Base-by-base conservation (phyloP, 2,888 invertebrate species). In the Apodemia mormo region DNA sequence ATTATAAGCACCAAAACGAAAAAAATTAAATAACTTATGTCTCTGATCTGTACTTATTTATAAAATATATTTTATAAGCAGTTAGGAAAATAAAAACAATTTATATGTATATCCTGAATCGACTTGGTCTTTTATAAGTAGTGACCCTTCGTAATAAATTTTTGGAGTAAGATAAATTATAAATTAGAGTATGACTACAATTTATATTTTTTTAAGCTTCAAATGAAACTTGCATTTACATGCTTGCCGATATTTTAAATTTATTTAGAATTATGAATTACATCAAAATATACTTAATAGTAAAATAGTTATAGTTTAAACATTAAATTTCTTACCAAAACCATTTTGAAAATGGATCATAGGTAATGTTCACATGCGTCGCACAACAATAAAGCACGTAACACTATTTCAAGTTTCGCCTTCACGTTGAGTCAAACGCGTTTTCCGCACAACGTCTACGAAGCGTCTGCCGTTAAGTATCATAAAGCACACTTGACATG, bases 361-460 rank as follows among this genome's bases (percentile, higher is more conserved):
- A 68, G 43, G 56, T 68, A 30, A 68, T 68, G 14, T 56, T 58
- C 29, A 29, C 61, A 61, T 14, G 2, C 61, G 61, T 33, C 61
- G 61, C 61, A 61, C 61, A 30, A 61, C 33, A 61, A 58, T 58
- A 58, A 61, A 61, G 61, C 61, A 61, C 61, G 61, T 61, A 61
- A 61, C 61, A 61, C 61, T 12, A 61, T 29, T 56, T 49, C 49
- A 56, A 61, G 61, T 61, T 61, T 61, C 7, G 14, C 30, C 30
- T 30, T 61, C 30, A 65, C 65, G 54, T 52, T 33, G 14, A 10
- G 30, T 43, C 58, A 76, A 76, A 76, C 86, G 87, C 84, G 88
- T 83, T 79, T 78, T 79, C 83, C 82, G 82, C 81, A 78, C 89
- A 81, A 77, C 82, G 91, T 89, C 89, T 89, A 82, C 82, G 79